phyloP scores from a whole-genome alignment of 2,888 invertebrate genomes.

The Entomobrya proxima region DNA sequence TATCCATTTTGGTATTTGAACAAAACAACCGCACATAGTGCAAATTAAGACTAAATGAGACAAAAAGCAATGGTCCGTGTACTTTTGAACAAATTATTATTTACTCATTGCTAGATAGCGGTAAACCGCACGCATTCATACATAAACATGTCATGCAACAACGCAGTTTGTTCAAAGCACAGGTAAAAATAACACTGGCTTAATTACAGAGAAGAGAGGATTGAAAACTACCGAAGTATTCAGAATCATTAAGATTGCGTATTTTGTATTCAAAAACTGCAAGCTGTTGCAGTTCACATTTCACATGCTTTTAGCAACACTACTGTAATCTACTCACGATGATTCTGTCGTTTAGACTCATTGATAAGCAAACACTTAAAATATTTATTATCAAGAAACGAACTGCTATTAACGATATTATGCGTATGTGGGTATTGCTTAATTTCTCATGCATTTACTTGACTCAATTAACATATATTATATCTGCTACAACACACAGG shows the following conservation, averaged over 20 bases:
- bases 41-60: conserved; percentile 43
- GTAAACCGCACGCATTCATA: conserved; percentile 17
- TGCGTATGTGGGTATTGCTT: too few relatives aligned
- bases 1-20: background rate
- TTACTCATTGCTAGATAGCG: conserved; percentile 23
- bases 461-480: background rate
- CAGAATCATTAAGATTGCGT: background rate
- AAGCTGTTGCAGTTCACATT: background rate
- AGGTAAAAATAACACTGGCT: conserved; percentile 2
- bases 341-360: too few relatives aligned
- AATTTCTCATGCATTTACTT: conserved; percentile 26
- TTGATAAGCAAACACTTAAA: too few relatives aligned
- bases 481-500: background rate
- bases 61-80: conserved; percentile 18
- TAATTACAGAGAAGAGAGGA: conserved; percentile 11
- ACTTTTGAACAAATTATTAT: conserved; percentile 3
- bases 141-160: conserved; percentile 1
- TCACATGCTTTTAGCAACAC: too few relatives aligned
- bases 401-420: too few relatives aligned
- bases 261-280: background rate
- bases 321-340: too few relatives aligned
- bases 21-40: background rate
- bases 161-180: background rate
- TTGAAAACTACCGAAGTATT: background rate
- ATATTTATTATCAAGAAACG: too few relatives aligned